phyloP scores from a whole-genome alignment of 2,113 vertebrate genomes.

The Hyperopisus bebe region DNA sequence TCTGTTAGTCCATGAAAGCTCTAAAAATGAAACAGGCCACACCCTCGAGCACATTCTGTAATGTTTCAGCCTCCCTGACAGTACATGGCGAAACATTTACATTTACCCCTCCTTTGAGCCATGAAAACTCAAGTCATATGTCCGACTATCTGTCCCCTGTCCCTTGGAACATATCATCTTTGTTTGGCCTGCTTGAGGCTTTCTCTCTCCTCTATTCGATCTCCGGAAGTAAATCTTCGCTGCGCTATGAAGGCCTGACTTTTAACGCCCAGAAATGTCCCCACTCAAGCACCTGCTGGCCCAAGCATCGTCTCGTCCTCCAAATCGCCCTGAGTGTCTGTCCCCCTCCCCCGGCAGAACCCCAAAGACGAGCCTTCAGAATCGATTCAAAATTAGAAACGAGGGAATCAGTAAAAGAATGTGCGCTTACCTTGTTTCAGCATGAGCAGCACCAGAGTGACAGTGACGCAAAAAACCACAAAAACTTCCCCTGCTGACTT shows the following conservation, averaged over 20 bases:
- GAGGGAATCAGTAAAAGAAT: conserved; percentile 24
- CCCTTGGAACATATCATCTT: not conserved
- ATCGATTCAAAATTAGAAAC: not conserved
- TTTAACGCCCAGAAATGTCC: conserved; percentile 21
- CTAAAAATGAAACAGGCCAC: conserved; percentile 48
- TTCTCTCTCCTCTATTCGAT: conserved; percentile 27
- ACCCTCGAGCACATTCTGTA: conserved; percentile 43
- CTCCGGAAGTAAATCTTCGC: conserved; percentile 46
- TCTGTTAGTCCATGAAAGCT: conserved; percentile 40
- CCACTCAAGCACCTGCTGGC: conserved; percentile 20
- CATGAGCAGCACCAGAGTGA: conserved; percentile 48
- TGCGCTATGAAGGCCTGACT: conserved; percentile 8
- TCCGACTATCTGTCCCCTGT: not conserved
- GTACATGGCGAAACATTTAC: not conserved
- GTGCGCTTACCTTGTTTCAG: conserved; percentile 58
- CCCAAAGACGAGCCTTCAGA: too few relatives aligned
- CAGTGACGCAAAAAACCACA: conserved; percentile 68
- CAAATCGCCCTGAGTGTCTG: not conserved
- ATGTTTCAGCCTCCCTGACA: conserved; percentile 21
- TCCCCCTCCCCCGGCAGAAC: not conserved
- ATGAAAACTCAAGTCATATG: not conserved
- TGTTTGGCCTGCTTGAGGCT: conserved; percentile 24
- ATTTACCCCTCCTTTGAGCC: not conserved
- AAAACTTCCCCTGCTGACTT: conserved; percentile 69
- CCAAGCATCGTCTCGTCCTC: not conserved